Base-by-base conservation (phyloP, 2,113 vertebrate genomes). In the Marmota flaviventris region DNA sequence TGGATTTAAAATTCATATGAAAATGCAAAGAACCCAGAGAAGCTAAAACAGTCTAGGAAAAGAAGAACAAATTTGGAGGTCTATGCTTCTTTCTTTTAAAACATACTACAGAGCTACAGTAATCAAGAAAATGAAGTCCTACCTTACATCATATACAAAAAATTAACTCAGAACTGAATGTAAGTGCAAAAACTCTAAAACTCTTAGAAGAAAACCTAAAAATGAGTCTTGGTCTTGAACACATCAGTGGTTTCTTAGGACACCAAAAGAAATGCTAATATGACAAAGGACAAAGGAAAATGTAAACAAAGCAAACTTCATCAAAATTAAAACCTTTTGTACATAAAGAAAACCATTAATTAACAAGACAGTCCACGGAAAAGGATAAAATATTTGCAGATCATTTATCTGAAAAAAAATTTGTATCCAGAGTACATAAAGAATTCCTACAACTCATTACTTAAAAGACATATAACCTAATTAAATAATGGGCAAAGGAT, bases 1-100 rank as follows among this genome's bases (percentile, higher is more conserved):
- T 93, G 27, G 77, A 48, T 95, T 61, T 39, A 58, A 51, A 95
- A 93, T 93, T 82, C 37, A 48, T 63, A 83, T 91, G 51, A 73
- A 76, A 89, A 94, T 85, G 24, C 34, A 83, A 75, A 42, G 16
- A 37, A 67, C 78, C 13, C 78, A 73, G 22, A 94, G 56, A 45
- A 95, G 34, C 37, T 95, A 82, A 85, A 84, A 73, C 13, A 53
- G 16, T 58, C n/a, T 93, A 67, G 65, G 63, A 81, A 70, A 93
- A 93, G 70, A 92, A 85, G 70, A 92, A 85, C 14, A 76, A 78
- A 92, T n/a, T 69, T 79, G 42, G 24, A 95, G 67, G 29, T 67
- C 22, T 87, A 82, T 1, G n/a, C 16, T 84, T 94, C 42, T 20
- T 83, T 79, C 67, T 91, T 97, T 95, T 45, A 96, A 70, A 93